phyloP scores from a whole-genome alignment of 2,113 vertebrate species.

The Halcyon malimbica region DNA sequence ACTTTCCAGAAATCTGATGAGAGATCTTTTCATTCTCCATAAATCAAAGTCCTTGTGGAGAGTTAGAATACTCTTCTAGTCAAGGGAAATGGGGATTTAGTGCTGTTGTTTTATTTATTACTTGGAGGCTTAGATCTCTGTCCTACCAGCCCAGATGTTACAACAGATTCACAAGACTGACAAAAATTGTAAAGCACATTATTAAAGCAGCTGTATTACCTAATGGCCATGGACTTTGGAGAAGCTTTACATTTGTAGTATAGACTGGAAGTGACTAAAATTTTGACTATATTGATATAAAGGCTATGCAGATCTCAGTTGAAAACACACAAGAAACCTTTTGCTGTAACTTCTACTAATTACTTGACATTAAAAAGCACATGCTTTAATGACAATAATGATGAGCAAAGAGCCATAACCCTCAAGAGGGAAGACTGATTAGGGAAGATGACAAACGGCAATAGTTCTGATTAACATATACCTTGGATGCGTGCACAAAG shows the following conservation, averaged over 20 bases:
- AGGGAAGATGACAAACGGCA: constrained; percentile 15
- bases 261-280: background rate
- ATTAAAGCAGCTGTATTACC: background rate
- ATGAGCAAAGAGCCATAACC: background rate
- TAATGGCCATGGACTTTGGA: background rate
- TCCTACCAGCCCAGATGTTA: background rate
- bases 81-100: background rate
- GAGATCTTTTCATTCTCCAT: background rate
- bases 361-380: constrained; percentile 18
- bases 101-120: background rate
- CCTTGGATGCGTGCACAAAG: background rate
- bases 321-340: background rate
- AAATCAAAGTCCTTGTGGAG: constrained; percentile 14
- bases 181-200: background rate
- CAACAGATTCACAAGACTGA: background rate
- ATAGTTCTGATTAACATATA: constrained; percentile 26
- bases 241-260: background rate
- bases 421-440: background rate
- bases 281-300: background rate
- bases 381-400: background rate
- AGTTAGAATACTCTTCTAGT: background rate
- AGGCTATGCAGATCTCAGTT: background rate
- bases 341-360: constrained; percentile 18
- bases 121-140: background rate
- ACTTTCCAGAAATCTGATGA: background rate